Percentiles rank a stretch among this genome's conserved stretches.
phyloP scores from a whole-genome alignment of 2,888 invertebrate species.

The Arctia plantaginis region DNA sequence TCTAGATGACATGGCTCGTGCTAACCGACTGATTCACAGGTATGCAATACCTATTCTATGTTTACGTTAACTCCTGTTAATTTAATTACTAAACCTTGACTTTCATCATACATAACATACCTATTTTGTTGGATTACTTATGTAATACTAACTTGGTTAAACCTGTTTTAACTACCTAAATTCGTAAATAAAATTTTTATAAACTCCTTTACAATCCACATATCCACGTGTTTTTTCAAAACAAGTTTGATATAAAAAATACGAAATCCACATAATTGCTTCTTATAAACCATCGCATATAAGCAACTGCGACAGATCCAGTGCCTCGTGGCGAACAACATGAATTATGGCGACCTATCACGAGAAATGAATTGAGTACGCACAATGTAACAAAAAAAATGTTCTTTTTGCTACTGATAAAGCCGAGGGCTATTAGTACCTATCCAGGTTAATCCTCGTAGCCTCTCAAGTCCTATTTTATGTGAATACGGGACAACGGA shows the following conservation, averaged over 20 bases:
- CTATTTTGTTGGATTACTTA: no score
- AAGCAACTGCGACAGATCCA: slow-evolving; percentile 9
- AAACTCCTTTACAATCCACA: not conserved
- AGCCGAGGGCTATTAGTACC: slow-evolving; percentile 49
- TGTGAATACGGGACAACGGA: slow-evolving; percentile 57
- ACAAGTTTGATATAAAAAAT: not conserved
- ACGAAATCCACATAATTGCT: not conserved
- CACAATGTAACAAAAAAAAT: slow-evolving; percentile 18
- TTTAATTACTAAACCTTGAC: no score
- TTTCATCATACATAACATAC: no score
- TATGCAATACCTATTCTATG: no score
- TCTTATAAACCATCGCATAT: slow-evolving; percentile 11
- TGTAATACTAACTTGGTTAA: not conserved
- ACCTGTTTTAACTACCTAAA: not conserved
- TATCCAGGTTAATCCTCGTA: slow-evolving; percentile 59
- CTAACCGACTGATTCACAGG: no score
- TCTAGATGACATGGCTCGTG: no score
- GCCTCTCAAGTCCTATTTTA: slow-evolving; percentile 56
- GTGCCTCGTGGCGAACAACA: slow-evolving; percentile 8
- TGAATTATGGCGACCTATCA: slow-evolving; percentile 18
- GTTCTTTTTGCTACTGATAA: slow-evolving; percentile 32
- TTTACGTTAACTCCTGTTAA: no score
- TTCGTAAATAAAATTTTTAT: not conserved
- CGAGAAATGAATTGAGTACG: slow-evolving; percentile 23
- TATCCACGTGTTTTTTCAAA: not conserved